Evolutionary conservation across 2,888 invertebrate species (phyloP).

Genomic region (Allophyes oxyacanthae): DNA sequence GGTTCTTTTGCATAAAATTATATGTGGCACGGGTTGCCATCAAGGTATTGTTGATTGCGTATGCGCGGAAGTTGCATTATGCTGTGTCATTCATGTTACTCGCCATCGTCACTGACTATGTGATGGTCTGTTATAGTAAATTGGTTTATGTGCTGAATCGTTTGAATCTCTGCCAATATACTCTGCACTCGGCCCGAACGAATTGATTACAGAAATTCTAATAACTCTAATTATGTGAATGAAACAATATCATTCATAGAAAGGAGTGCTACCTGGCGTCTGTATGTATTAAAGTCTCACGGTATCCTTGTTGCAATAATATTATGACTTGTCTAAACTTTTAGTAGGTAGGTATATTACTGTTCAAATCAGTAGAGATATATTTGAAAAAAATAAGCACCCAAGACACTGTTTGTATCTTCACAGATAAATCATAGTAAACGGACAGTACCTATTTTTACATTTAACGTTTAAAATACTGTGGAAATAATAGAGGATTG

Average conservation of each 20-base stretch:
- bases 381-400: no score
- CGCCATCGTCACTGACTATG: slow-evolving; percentile 51
- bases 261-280: slow-evolving; percentile 1
- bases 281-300: no score
- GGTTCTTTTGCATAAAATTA: slow-evolving; percentile 60
- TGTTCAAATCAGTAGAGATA: no score
- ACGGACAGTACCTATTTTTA: no score
- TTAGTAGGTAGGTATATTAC: no score
- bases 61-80: slow-evolving; percentile 70
- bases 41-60: slow-evolving; percentile 65
- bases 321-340: no score
- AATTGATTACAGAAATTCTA: slow-evolving; percentile 50
- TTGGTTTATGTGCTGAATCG: slow-evolving; percentile 48
- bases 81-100: slow-evolving; percentile 69
- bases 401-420: no score
- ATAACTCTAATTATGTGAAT: slow-evolving; percentile 47
- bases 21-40: slow-evolving; percentile 61
- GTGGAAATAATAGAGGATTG: no score
- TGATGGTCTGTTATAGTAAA: slow-evolving; percentile 47
- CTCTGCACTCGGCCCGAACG: slow-evolving; percentile 36
- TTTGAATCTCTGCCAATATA: slow-evolving; percentile 57
- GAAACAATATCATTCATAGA: slow-evolving; percentile 36
- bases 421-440: no score
- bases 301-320: no score
- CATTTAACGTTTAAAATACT: no score